These are phyloP conservation scores for Halichoeres trimaculatus DNA, from an alignment of 2,113 vertebrate species.

Conservation along the genomic window DNA sequence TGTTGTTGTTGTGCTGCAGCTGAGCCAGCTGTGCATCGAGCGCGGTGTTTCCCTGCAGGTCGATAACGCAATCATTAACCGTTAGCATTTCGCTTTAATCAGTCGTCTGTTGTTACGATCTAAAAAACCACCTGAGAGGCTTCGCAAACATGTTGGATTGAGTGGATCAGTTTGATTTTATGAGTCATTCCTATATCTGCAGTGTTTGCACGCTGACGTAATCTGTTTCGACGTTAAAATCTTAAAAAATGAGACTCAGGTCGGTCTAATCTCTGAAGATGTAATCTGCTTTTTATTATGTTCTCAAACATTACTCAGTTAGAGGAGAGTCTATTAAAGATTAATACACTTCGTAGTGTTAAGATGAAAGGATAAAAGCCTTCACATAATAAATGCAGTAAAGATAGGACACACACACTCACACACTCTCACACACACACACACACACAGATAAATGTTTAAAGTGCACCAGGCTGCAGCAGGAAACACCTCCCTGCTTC, in stretches of 20 bases:
- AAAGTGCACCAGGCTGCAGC: slow-evolving; percentile 20
- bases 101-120: slow-evolving; percentile 6
- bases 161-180: no score
- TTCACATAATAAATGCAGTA: background rate
- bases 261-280: background rate
- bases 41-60: background rate
- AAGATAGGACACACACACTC: no score
- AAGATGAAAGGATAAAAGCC: slow-evolving; percentile 22
- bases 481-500: slow-evolving; percentile 9
- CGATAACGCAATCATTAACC: no score
- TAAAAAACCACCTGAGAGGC: background rate
- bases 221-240: background rate
- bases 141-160: no score
- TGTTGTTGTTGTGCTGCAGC: no score
- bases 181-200: no score
- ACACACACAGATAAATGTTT: slow-evolving; percentile 20
- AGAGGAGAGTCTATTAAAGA: slow-evolving; percentile 9
- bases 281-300: background rate
- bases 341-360: background rate
- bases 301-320: background rate
- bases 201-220: no score
- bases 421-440: background rate
- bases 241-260: background rate
- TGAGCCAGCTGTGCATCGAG: no score
- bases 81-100: background rate